Conservation (phyloP, 2,113 vertebrate genomes). For the Halichoeres trimaculatus region DNA sequence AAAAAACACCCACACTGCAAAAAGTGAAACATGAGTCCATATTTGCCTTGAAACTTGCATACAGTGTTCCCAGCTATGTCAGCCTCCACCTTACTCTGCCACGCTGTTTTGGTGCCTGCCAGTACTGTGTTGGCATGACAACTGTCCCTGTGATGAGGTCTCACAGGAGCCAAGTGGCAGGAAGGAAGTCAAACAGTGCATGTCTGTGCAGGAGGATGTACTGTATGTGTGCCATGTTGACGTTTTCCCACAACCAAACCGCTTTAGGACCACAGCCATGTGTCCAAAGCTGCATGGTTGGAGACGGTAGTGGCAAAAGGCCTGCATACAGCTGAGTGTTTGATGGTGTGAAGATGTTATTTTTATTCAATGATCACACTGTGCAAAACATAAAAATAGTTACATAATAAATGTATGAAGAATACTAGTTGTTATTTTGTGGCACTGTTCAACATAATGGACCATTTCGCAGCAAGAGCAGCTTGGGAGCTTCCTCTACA, state of each 20-base stretch:
- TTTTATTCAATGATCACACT: too few relatives aligned
- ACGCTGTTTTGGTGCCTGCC: constrained; percentile 39
- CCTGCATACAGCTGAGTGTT: not conserved
- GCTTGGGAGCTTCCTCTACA: too few relatives aligned
- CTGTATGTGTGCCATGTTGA: constrained; percentile 23
- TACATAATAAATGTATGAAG: too few relatives aligned
- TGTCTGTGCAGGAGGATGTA: constrained; percentile 45
- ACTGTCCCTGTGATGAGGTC: constrained; percentile 47
- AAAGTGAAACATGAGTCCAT: not conserved
- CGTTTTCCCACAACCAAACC: constrained; percentile 3
- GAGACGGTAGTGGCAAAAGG: not conserved
- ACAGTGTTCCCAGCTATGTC: constrained; percentile 1
- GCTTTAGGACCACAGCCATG: constrained; percentile 14
- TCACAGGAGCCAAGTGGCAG: constrained; percentile 53
- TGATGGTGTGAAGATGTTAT: too few relatives aligned
- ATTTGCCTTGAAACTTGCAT: not conserved
- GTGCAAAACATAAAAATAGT: too few relatives aligned
- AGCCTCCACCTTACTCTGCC: constrained; percentile 31
- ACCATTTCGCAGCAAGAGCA: too few relatives aligned
- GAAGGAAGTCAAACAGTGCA: constrained; percentile 51
- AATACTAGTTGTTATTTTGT: too few relatives aligned
- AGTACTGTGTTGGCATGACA: constrained; percentile 61
- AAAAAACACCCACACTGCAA: not conserved
- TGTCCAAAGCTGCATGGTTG: constrained; percentile 7
- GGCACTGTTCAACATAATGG: too few relatives aligned